Evolutionary conservation across 2,888 invertebrate genomes (phyloP).

Genomic region (Cataglyphis rosenhaueri): DNA sequence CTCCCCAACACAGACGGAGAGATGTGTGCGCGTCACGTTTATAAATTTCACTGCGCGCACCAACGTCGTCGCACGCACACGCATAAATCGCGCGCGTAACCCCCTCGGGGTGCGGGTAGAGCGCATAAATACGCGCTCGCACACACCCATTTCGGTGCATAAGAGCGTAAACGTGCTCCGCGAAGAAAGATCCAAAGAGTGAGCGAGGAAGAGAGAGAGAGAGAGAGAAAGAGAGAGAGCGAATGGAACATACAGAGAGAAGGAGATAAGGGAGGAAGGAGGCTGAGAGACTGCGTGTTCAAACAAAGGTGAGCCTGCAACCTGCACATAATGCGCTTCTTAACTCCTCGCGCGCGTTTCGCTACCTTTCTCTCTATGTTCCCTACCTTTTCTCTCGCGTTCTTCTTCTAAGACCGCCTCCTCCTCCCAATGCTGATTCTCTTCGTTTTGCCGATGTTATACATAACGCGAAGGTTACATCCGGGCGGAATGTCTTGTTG

Average conservation of each 20-base stretch:
- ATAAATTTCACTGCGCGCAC: slow-evolving; percentile 54
- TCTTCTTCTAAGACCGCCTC: background rate
- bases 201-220: background rate
- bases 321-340: slow-evolving; percentile 73
- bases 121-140: slow-evolving; percentile 58
- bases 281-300: slow-evolving; percentile 70
- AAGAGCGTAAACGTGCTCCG: slow-evolving; percentile 56
- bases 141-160: slow-evolving; percentile 36
- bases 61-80: slow-evolving; percentile 55
- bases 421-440: slow-evolving; percentile 59
- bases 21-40: slow-evolving; percentile 45
- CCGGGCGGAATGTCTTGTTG: slow-evolving; percentile 73
- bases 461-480: slow-evolving; percentile 70
- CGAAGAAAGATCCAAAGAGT: slow-evolving; percentile 11
- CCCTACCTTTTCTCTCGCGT: slow-evolving; percentile 38
- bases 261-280: slow-evolving; percentile 45
- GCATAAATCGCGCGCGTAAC: slow-evolving; percentile 67
- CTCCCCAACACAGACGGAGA: slow-evolving; percentile 4
- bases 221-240: background rate
- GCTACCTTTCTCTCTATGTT: slow-evolving; percentile 67
- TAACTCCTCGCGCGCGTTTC: slow-evolving; percentile 59
- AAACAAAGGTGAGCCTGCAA: slow-evolving; percentile 76
- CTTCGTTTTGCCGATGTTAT: slow-evolving; percentile 71
- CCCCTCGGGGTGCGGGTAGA: slow-evolving; percentile 64
- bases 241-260: background rate